Conservation (phyloP, 2,888 invertebrate genomes). For the Prenolepis imparis region DNA sequence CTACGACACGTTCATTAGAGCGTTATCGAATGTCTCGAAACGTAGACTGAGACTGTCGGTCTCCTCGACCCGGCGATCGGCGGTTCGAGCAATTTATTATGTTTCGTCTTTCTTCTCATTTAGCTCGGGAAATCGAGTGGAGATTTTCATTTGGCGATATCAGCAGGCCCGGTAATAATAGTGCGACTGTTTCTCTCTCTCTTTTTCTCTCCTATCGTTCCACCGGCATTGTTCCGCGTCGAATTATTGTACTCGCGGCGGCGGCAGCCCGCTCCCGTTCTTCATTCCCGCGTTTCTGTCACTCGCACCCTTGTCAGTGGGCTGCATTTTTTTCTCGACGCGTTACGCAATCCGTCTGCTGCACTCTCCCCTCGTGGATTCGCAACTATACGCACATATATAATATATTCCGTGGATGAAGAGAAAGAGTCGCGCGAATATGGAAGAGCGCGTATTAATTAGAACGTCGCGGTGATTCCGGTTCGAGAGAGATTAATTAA, state of each 20-base stretch:
- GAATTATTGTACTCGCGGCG: constrained; percentile 57
- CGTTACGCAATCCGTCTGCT: constrained; percentile 40
- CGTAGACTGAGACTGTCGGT: constrained; percentile 47
- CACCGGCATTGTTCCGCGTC: constrained; percentile 51
- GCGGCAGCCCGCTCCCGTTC: constrained; percentile 18
- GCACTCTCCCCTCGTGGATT: constrained; percentile 26
- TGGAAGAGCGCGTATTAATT: constrained; percentile 24
- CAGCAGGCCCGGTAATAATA: constrained; percentile 64
- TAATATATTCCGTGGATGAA: constrained; percentile 1
- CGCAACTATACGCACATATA: constrained; percentile 3
- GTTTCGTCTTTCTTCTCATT: constrained; percentile 63
- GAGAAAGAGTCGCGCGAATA: neutral
- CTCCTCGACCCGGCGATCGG: constrained; percentile 7
- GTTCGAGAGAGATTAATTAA: constrained; percentile 25
- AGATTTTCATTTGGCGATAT: constrained; percentile 71
- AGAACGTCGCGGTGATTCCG: constrained; percentile 11
- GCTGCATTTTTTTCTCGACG: constrained; percentile 15
- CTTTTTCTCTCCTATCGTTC: constrained; percentile 17
- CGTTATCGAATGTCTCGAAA: constrained; percentile 49
- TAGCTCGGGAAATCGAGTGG: constrained; percentile 61
- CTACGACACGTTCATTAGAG: constrained; percentile 41
- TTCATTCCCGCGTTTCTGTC: constrained; percentile 46
- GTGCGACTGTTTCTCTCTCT: constrained; percentile 27
- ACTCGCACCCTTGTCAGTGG: constrained; percentile 43
- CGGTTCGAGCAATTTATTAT: constrained; percentile 63